phyloP scores from a whole-genome alignment of 2,797 vertebrate species.

The Gastrophryne carolinensis region DNA sequence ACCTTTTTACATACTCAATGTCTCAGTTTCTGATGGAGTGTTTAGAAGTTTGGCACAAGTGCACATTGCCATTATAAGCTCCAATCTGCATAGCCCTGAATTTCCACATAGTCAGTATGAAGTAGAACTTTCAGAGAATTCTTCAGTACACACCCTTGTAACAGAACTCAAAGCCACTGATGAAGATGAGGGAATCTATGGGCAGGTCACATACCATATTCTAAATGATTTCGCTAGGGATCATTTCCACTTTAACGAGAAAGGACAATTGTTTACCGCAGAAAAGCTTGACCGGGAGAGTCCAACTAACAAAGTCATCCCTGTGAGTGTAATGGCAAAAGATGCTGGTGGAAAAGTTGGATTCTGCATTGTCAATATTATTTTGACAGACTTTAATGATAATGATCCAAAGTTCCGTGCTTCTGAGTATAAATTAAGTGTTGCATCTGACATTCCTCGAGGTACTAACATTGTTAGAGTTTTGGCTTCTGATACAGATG shows the following conservation, averaged over 20 bases:
- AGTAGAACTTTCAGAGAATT: conserved; percentile 91
- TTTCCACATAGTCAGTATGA: conserved; percentile 90
- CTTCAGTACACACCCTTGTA: conserved; percentile 83
- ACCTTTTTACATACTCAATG: conserved; percentile 79
- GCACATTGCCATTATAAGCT: conserved; percentile 76
- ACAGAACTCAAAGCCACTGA: conserved; percentile 84
- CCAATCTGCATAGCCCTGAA: conserved; percentile 88
- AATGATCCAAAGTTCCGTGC: conserved; percentile 95
- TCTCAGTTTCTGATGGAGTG: conserved; percentile 93
- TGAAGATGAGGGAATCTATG: conserved; percentile 83
- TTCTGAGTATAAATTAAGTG: conserved; percentile 83
- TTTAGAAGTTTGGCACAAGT: conserved; percentile 87
- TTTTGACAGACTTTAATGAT: conserved; percentile 95
- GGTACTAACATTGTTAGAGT: conserved; percentile 86
- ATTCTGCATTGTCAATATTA: conserved; percentile 90
- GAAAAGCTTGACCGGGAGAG: conserved; percentile 93
- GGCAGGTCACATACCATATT: conserved; percentile 83
- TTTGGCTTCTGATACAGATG: conserved; percentile 90
- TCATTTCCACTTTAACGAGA: conserved; percentile 85
- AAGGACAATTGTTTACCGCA: conserved; percentile 85
- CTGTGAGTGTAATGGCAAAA: conserved; percentile 87
- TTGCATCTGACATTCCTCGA: conserved; percentile 81
- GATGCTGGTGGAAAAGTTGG: conserved; percentile 92
- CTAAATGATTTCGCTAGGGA: conserved; percentile 93
- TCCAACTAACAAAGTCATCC: conserved; percentile 85